Evolutionary conservation across 2,888 invertebrate genomes (phyloP), one percentile per base, ranked within the genome.

Genomic region (Megastigmus dorsalis): DNA sequence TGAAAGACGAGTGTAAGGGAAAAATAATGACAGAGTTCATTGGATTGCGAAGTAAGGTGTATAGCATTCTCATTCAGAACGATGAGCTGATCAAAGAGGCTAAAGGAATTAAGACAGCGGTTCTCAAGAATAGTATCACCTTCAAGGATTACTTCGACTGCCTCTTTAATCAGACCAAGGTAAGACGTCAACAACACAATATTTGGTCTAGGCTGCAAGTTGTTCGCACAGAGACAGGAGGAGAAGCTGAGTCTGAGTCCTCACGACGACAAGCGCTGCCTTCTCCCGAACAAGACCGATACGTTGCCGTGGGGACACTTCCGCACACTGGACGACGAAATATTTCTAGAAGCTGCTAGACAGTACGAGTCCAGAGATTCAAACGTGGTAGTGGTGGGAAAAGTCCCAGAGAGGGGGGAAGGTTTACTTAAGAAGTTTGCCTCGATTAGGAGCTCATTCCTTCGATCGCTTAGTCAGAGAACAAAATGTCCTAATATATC

Each of bases 1-100:
- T 85, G 80, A 85, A 86, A 75, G 84, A 85, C 77, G 85, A 85
- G 71, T 78, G 77, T 28, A 78, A 77, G 26, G 83, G 82, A 2
- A 66, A 76, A 69, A 79, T 82, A 5, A 82, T 85, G 77, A 80
- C 74, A 0, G 82, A 84, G 72, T 86, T 84, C 54, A 26, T 77
- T 9, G 78, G 77, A 9, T 33, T 76, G 15, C 65, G 78, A 3
- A 67, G 72, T 6, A 77, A 77, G 68, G 65, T 76, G 68, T 79
- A 79, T 69, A 63, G 75, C 2, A 70, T 78, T 9, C 75, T 69
- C 60, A 59, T 79, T 3, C 45, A 76, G 15, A 28, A 52, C 4
- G 6, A 52, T 6, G 26, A 50, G 15, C 52, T 74, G 4, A 62
- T 74, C 4, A 81, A 81, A 59, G 79, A 81, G 57, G 77, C 76